phyloP scores from a whole-genome alignment of 1,140 invertebrate species.

The Saccostrea cuccullata region DNA sequence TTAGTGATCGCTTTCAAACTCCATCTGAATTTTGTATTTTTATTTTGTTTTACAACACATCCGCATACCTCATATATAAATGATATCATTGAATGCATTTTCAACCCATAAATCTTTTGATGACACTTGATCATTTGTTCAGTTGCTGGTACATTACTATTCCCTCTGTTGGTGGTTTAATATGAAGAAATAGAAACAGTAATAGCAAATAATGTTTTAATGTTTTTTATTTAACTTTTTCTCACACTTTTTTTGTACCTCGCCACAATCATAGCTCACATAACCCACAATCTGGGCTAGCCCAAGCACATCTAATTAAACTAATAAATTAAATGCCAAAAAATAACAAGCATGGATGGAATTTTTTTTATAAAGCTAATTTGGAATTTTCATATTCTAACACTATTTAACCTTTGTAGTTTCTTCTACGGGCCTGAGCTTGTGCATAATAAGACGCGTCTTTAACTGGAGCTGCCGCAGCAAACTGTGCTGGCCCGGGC shows the following conservation, averaged over 20 bases:
- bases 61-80: no score
- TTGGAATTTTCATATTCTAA: constrained; percentile 6
- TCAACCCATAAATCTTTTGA: no score
- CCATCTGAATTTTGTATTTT: no score
- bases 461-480: neutral
- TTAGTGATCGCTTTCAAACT: no score
- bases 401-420: neutral
- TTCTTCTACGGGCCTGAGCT: neutral
- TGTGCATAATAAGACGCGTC: neutral
- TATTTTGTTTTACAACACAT: no score
- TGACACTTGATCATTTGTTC: no score
- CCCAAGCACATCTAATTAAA: constrained; percentile 19
- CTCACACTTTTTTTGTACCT: constrained; percentile 20
- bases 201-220: neutral
- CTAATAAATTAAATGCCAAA: constrained; percentile 25
- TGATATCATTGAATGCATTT: no score
- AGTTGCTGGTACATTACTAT: neutral
- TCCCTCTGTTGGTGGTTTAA: neutral
- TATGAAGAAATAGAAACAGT: neutral
- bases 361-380: constrained; percentile 14
- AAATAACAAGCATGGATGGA: constrained; percentile 36
- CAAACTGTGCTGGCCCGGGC: constrained; percentile 22
- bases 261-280: constrained; percentile 8
- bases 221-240: constrained; percentile 31
- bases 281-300: neutral